phyloP scores from a whole-genome alignment of 2,888 invertebrate genomes.

The Drosophila colorata region DNA sequence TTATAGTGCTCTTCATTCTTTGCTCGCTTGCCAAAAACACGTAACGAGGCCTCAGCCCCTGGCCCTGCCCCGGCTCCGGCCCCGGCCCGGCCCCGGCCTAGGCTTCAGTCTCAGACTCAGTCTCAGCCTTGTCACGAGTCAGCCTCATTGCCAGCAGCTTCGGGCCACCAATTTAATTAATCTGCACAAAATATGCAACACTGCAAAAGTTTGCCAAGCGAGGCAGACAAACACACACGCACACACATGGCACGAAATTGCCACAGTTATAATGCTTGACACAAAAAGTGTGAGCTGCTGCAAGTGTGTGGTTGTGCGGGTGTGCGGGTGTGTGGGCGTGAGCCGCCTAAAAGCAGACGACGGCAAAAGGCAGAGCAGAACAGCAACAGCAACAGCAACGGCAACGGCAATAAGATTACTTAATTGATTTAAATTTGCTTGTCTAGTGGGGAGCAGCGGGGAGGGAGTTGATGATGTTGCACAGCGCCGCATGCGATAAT shows the following conservation, averaged over 20 bases:
- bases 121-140: conserved; percentile 1
- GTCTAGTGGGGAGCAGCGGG: conserved; percentile 53
- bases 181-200: conserved; percentile 78
- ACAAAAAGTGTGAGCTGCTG: conserved; percentile 49
- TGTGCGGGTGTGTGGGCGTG: conserved; percentile 19
- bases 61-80: too few relatives aligned
- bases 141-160: conserved; percentile 37
- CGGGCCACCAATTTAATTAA: conserved; percentile 77
- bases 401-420: conserved; percentile 71
- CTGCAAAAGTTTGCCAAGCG: conserved; percentile 69
- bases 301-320: neutral
- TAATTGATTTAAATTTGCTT: conserved; percentile 78
- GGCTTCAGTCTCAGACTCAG: conserved; percentile 5
- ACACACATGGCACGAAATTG: conserved; percentile 46
- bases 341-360: conserved; percentile 66
- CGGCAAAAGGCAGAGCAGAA: conserved; percentile 36
- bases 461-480: conserved; percentile 53
- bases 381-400: conserved; percentile 15
- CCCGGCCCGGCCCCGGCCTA: conserved; percentile 1
- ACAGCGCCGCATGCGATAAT: conserved; percentile 71
- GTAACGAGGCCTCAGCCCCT: conserved; percentile 15
- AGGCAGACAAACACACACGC: conserved; percentile 32
- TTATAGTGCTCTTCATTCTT: conserved; percentile 46
- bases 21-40: conserved; percentile 5
- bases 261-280: conserved; percentile 71